Evolutionary conservation across 2,888 invertebrate genomes (phyloP), one percentile per base, ranked within the genome.

Genomic region (Helicoverpa assulta): DNA sequence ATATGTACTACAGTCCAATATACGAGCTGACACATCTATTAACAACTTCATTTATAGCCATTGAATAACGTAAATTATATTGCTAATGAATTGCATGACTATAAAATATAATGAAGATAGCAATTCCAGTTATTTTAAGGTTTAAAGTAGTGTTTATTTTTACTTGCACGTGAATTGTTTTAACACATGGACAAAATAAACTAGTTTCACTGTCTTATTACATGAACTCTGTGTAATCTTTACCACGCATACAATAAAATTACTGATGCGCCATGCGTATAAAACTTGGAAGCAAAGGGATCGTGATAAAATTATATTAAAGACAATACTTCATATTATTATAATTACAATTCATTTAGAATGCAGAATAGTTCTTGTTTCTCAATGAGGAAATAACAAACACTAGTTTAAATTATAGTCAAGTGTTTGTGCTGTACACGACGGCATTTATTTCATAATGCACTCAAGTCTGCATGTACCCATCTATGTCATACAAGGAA

Each of bases 341-440:
- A 26, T 57, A 12, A 52, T 61, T 51, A 29, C 5, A 51, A 16
- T 12, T 16, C 6, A 18, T n/a, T 8, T 18, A 52, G 26, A 74
- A 60, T 53, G 37, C 52, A 53, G 8, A 63, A 50, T 10, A 19
- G 51, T 53, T 57, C 29, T 50, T 50, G 52, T 43, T 40, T 60
- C 21, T 51, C 65, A 73, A 65, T 43, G 26, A 60, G 73, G 73
- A 73, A 78, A 78, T 65, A 65, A 47, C 50, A 61, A 65, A 26
- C 8, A 65, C 51, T 12, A 37, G 12, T 14, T 43, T 5, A 43
- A 53, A 19, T 37, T 29, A 60, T 33, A 73, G 29, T 47, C 59
- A 43, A 53, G 43, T 47, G 18, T 59, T n/a, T 16, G 16, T 56
- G 10, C 6, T 14, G 7, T 33, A 52, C 33, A 33, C n/a, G 12